Evolutionary conservation across 2,797 vertebrate species (phyloP).

Genomic region (Columba guinea): DNA sequence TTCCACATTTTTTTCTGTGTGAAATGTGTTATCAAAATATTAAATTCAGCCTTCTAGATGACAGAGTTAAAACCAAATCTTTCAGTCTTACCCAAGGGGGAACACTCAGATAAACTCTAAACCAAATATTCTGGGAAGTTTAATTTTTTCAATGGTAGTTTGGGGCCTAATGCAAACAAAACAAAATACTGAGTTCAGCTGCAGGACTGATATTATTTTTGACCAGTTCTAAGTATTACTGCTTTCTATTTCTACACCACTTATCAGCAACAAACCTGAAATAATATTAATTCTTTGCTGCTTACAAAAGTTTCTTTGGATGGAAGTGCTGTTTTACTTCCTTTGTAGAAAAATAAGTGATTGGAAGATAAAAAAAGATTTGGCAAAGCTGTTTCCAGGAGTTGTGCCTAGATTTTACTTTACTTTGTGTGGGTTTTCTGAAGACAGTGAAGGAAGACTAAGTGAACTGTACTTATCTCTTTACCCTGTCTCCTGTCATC

Average conservation of each 20-base stretch:
- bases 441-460: neutral
- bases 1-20: neutral
- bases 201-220: neutral
- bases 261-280: neutral
- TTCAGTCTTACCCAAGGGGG: neutral
- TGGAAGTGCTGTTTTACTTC: neutral
- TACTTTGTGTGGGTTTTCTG: neutral
- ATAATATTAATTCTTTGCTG: neutral
- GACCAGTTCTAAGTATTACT: neutral
- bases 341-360: neutral
- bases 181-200: neutral
- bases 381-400: neutral
- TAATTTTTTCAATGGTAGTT: neutral
- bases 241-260: neutral
- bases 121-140: neutral
- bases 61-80: neutral
- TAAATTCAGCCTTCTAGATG: neutral
- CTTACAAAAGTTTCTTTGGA: neutral
- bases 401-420: neutral
- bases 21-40: neutral
- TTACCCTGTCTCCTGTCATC: neutral
- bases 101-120: neutral
- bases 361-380: neutral
- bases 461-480: neutral
- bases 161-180: neutral